Base-by-base conservation (phyloP, 2,113 vertebrate genomes). In the Corythornis madagascariensis region DNA sequence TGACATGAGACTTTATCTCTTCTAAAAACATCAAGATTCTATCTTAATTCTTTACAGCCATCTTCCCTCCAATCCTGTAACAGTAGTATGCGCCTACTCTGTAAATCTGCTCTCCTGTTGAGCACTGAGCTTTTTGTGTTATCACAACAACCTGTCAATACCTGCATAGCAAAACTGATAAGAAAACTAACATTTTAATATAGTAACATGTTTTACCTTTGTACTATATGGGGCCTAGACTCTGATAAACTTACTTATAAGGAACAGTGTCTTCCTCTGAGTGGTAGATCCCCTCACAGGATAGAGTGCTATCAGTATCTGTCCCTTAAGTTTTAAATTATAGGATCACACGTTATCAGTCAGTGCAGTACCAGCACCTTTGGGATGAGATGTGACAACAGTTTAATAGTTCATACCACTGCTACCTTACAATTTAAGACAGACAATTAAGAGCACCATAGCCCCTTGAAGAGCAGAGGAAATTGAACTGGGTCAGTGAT, bases 271-370 rank as follows among this genome's bases (percentile, higher is more conserved):
- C 86, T 78, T 92, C 61, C 55, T 88, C 74, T n/a, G 66, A 90
- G 66, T 10, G 26, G 69, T 80, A 83, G 83, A 76, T 90, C 89
- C 50, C 55, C 67, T 70, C 70, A 65, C 10, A 56, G 86, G 89
- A 89, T 94, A 87, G 93, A 82, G 47, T n/a, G 35, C 73, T 94
- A 87, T 94, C 90, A 73, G 75, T 92, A 89, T 82, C 67, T 85
- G 77, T 83, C 82, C 83, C 71, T 73, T 90, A 90, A 83, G 91
- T 87, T 94, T 90, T 90, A 94, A 90, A 93, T 93, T 90, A 87
- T 89, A 90, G 89, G 81, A 76, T 96, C 86, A 84, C 83, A 40
- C 43, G 94, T 86, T 76, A 92, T 93, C 93, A 70, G 83, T 73
- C 81, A 83, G 71, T 73, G 86, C 93, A 96, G 89, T 92, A 72